Percentiles rank a stretch among this genome's conserved stretches.
Conservation (phyloP, 2,888 invertebrate species). For the Lasioglossum figueresi region DNA sequence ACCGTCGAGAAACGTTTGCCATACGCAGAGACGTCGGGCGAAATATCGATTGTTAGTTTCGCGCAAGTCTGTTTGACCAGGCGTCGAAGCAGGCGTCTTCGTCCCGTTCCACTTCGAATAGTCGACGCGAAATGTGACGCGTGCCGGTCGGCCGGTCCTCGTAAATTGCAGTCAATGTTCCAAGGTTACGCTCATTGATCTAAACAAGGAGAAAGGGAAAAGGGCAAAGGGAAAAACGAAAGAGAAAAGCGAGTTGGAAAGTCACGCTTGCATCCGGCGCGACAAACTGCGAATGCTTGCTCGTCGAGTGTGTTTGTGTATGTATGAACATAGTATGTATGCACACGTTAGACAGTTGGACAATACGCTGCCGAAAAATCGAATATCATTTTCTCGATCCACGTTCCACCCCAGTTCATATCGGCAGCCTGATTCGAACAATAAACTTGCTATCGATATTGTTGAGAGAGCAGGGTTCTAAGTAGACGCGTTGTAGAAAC, state of each 20-base stretch:
- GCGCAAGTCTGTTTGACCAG: constrained; percentile 41
- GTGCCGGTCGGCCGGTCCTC: neutral
- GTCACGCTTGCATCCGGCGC: neutral
- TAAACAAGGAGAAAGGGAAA: neutral
- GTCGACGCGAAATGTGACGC: neutral
- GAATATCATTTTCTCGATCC: no score
- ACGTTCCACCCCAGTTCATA: no score
- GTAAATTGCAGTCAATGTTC: neutral
- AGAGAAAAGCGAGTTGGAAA: neutral
- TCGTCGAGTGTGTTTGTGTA: neutral
- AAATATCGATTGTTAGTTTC: constrained; percentile 56
- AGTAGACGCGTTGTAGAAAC: no score
- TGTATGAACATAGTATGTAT: neutral
- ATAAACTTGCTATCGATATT: no score
- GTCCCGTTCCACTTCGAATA: neutral
- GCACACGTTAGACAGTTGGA: neutral
- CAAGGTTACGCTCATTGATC: neutral
- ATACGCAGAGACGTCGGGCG: constrained; percentile 8
- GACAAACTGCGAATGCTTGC: neutral
- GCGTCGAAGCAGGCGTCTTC: neutral
- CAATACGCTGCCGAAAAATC: neutral
- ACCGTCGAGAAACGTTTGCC: neutral
- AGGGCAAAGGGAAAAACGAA: neutral
- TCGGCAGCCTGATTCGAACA: no score
- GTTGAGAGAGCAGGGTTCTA: no score